Base-by-base conservation (phyloP, 2,888 invertebrate genomes). In the Oxystoma pomonae region DNA sequence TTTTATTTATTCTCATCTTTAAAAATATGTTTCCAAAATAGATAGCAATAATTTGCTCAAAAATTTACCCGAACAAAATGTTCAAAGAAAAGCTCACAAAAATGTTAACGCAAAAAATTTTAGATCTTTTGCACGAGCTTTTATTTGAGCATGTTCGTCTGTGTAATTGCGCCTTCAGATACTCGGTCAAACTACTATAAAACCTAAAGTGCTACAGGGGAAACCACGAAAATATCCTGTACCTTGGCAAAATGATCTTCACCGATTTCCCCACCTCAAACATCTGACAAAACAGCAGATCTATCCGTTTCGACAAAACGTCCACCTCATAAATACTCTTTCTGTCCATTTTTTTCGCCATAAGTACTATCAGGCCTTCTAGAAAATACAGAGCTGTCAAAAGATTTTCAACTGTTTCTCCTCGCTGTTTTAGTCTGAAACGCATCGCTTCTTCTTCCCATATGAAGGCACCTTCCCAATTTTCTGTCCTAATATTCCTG, bases 381-480 rank as follows among this genome's bases (percentile, higher is more conserved):
- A 85, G 75, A 56, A 83, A 75, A 68, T 84, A 82, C n/a, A 84
- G 73, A 0, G 80, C 72, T 0, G 86, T 83, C 70, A 83, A 77
- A 12, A 80, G 76, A 53, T 71, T 63, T 62, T 61, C 57, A 1
- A 67, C 17, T 7, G 57, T 58, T 62, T 70, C 69, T n/a, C 66
- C 66, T 17, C 60, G 16, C 17, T 51, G 58, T 19, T 55, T 53
- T 0, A 71, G 66, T 22, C 73, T 67, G 57, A 73, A 72, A 5
- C 77, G 72, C 55, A 80, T 78, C 55, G 82, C 80, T 71, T 82
- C 82, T 49, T 80, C 81, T 64, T 80, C 81, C 87, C 87, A 87
- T 16, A 83, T 72, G 2, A 80, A 78, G 0, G 85, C 82, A 21
- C 81, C 80, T 73, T 86, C 86, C 85, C 85, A 87, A 52, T 84